Conservation (phyloP, 23 tunicate species). For the Styela clava region DNA sequence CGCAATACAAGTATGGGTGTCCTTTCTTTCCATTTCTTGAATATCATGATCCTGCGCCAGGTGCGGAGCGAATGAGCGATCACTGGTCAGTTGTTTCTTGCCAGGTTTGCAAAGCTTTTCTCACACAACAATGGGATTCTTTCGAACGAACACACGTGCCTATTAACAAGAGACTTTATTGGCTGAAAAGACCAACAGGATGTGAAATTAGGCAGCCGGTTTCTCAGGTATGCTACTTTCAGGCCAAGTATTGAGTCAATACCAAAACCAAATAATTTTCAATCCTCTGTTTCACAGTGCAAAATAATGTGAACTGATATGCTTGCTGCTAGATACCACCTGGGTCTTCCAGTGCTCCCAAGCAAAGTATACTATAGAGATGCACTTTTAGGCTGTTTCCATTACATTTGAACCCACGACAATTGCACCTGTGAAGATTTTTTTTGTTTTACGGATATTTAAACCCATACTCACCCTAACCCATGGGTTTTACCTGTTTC, state of each 20-base stretch:
- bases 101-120: slow-evolving; percentile 65
- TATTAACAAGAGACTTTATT: slow-evolving; percentile 86
- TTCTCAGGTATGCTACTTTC: slow-evolving; percentile 79
- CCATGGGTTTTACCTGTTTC: no score
- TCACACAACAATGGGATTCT: slow-evolving; percentile 90
- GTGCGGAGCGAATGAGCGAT: slow-evolving; percentile 86
- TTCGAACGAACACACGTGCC: slow-evolving; percentile 70
- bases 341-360: no score
- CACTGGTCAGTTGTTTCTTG: slow-evolving; percentile 86
- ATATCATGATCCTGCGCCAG: slow-evolving; percentile 97
- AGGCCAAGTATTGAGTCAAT: background rate
- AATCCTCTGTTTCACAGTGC: background rate
- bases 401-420: no score
- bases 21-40: slow-evolving; percentile 95
- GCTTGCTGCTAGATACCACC: no score
- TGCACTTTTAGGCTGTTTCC: no score
- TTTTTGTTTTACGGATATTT: no score
- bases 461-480: no score
- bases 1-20: slow-evolving; percentile 22
- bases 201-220: slow-evolving; percentile 98
- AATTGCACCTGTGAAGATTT: no score
- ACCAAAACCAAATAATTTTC: slow-evolving; percentile 4
- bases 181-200: slow-evolving; percentile 96
- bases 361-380: no score
- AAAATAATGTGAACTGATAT: no score